phyloP scores from a whole-genome alignment of 2,113 vertebrate species.

The Elanus axillaris region DNA sequence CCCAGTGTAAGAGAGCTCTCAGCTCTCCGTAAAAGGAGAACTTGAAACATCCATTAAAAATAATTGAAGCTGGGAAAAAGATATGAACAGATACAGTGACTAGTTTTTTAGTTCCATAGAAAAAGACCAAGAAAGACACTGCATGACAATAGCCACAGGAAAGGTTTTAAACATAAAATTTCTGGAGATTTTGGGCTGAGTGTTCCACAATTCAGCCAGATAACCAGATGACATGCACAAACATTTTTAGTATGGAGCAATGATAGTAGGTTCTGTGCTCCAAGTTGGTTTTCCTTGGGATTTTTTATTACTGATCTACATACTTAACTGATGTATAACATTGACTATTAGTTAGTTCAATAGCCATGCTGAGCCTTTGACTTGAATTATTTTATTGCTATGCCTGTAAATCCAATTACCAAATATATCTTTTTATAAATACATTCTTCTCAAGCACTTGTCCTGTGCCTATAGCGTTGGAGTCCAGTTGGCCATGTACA shows the following conservation, averaged over 20 bases:
- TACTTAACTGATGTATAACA: not conserved
- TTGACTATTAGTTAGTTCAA: not conserved
- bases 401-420: not conserved
- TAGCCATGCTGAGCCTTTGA: not conserved
- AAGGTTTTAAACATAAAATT: not conserved
- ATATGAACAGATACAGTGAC: not conserved
- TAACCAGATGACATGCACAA: not conserved
- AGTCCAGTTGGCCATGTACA: not conserved
- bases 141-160: not conserved
- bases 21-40: not conserved
- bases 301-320: not conserved
- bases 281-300: not conserved
- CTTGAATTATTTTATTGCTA: not conserved
- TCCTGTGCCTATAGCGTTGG: not conserved
- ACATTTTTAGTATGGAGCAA: not conserved
- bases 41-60: slow-evolving; percentile 1
- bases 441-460: not conserved
- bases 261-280: not conserved
- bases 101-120: not conserved
- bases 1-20: not conserved
- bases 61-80: not conserved
- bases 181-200: fast-evolving
- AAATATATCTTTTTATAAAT: not conserved
- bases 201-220: not conserved
- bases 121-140: not conserved